phyloP scores from a whole-genome alignment of 2,797 vertebrate genomes.

The Lutjanus campechanus region DNA sequence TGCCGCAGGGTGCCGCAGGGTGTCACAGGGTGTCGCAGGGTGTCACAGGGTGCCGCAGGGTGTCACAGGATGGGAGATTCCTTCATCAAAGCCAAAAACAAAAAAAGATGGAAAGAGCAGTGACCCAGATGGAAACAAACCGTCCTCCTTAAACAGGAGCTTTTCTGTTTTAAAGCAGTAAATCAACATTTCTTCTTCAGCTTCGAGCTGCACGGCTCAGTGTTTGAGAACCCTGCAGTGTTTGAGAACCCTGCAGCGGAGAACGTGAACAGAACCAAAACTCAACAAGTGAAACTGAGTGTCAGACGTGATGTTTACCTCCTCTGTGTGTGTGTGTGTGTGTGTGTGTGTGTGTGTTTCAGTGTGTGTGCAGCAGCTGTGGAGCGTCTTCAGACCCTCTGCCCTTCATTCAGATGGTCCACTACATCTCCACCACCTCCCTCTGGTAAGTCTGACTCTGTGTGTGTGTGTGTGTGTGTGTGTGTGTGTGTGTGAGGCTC shows the following conservation, averaged over 20 bases:
- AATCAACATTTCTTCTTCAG: background rate
- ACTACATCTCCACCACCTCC: conserved; percentile 98
- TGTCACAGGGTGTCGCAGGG: too few species aligned
- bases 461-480: conserved; percentile 13
- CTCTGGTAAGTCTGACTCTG: conserved; percentile 89
- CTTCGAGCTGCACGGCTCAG: background rate
- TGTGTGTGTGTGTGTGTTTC: conserved; percentile 57
- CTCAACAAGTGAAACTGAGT: too few species aligned
- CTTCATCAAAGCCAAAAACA: too few species aligned
- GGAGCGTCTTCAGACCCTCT: conserved; percentile 95
- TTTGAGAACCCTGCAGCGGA: too few species aligned
- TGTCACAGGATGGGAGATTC: too few species aligned
- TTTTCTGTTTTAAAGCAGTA: background rate
- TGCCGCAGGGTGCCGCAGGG: too few species aligned
- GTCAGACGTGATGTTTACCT: background rate
- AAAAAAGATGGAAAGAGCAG: background rate
- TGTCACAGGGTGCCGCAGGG: too few species aligned
- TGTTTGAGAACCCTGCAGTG: too few species aligned
- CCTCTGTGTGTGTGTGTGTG: conserved; percentile 7
- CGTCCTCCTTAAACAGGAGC: background rate
- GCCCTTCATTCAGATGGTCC: conserved; percentile 98
- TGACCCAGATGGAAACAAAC: background rate
- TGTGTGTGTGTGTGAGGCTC: background rate
- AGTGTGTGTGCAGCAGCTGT: conserved; percentile 97
- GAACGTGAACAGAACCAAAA: too few species aligned